These are phyloP conservation scores for Schlechtendalia chinensis DNA, from an alignment of 1,140 invertebrate genomes.

Conservation along the genomic window DNA sequence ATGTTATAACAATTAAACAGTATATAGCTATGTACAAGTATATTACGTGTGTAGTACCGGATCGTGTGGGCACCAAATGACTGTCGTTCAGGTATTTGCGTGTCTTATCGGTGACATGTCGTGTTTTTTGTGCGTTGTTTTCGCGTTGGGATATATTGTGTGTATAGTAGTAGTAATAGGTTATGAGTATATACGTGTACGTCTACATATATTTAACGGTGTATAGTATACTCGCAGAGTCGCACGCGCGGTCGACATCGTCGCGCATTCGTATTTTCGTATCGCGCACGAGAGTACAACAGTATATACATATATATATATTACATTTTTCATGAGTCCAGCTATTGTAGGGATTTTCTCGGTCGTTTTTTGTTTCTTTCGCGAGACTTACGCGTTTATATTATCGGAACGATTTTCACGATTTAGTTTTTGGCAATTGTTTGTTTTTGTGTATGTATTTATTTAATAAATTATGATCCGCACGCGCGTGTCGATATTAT, in stretches of 20 bases:
- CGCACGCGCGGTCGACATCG: neutral
- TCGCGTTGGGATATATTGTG: neutral
- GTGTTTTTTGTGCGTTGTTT: constrained; percentile 19
- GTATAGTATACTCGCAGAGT: neutral
- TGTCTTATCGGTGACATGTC: constrained; percentile 11
- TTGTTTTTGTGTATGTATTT: no score
- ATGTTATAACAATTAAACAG: no score
- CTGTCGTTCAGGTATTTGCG: constrained; percentile 17
- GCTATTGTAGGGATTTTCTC: no score
- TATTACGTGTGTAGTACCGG: neutral
- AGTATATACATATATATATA: no score
- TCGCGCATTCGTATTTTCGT: constrained; percentile 12
- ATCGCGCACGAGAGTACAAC: neutral
- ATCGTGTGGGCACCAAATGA: constrained; percentile 16
- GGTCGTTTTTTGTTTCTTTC: no score
- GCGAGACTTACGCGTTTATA: no score
- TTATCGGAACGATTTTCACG: no score
- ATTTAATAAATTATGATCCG: neutral
- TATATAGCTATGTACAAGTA: neutral
- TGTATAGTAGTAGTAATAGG: no score
- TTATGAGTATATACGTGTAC: neutral
- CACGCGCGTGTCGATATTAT: neutral
- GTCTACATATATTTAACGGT: neutral
- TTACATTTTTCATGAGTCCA: no score
- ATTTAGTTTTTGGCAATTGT: no score